phyloP scores from a whole-genome alignment of 2,113 vertebrate genomes.

The Gadus macrocephalus region DNA sequence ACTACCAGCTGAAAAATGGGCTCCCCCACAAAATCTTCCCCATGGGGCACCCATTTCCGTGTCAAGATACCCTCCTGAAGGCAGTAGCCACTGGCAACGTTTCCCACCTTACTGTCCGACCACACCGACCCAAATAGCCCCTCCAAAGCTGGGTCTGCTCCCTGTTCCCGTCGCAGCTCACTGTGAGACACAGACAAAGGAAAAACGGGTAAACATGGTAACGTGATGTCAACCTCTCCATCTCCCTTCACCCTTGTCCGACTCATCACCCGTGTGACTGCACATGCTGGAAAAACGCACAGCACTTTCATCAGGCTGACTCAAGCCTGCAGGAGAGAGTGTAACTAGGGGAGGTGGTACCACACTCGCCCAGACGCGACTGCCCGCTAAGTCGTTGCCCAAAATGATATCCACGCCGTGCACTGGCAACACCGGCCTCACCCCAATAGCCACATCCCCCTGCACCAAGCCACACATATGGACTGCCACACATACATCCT shows the following conservation, averaged over 20 bases:
- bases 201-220: slow-evolving; percentile 8
- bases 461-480: too few relatives aligned
- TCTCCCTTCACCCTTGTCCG: neutral
- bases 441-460: too few relatives aligned
- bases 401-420: slow-evolving; percentile 3
- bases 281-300: neutral
- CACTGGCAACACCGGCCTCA: neutral
- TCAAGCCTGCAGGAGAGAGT: neutral
- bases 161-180: slow-evolving; percentile 2
- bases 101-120: slow-evolving; percentile 1
- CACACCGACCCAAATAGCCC: slow-evolving; percentile 3
- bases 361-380: neutral
- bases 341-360: neutral
- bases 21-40: slow-evolving; percentile 6
- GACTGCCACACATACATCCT: too few relatives aligned
- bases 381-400: neutral
- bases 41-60: slow-evolving; percentile 4
- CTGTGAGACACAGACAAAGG: slow-evolving; percentile 13
- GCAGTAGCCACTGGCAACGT: neutral
- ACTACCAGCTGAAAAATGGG: slow-evolving; percentile 3
- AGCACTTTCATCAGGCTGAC: too few relatives aligned
- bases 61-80: slow-evolving; percentile 7
- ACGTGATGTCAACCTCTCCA: too few relatives aligned
- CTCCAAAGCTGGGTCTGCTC: neutral
- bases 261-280: neutral